Evolutionary conservation across 2,888 invertebrate genomes (phyloP), one percentile per base, ranked within the genome.

Genomic region (Cotesia congregata): DNA sequence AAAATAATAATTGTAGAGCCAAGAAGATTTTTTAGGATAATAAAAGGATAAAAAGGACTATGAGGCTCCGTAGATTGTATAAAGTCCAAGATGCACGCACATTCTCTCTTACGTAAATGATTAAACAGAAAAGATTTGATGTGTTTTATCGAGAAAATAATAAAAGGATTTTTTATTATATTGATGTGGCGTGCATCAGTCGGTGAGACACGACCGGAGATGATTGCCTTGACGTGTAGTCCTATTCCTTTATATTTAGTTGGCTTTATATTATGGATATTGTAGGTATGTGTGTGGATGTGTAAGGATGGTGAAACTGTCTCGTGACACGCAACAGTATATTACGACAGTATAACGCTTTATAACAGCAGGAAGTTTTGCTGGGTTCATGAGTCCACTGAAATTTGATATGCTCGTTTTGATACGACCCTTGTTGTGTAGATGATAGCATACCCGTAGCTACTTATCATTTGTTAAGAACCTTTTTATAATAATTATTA

Each of bases 261-360:
- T 50, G 12, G 50, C 50, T 50, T 50, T 12, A 50, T 50, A 9
- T 30, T 50, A 50, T 50, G 12, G 9, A 50, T 9, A 50, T 50
- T 50, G 41, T 50, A 50, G 7, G 9, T 9, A 50, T 50, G 12
- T 50, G 12, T 50, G 6, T 50, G 12, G 2, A 50, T 50, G 50
- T 50, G 50, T 50, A 12, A 4, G 76, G 77, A 75, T n/a, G 30
- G 77, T 77, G 71, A 41, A 79, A 81, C 77, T 76, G 80, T 79
- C 76, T 62, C 76, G 78, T 75, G 79, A 82, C 83, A 81, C 82
- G 82, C 82, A 80, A 83, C 74, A 80, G 61, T 72, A 39, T 50
- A 50, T 50, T 50, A 20, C 78, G 73, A 74, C 72, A 77, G 67
- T 40, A 40, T n/a, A 70, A 71, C 67, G 7, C 39, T 70, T 9